phyloP scores from a whole-genome alignment of 2,888 invertebrate species.

The Volucella inanis region DNA sequence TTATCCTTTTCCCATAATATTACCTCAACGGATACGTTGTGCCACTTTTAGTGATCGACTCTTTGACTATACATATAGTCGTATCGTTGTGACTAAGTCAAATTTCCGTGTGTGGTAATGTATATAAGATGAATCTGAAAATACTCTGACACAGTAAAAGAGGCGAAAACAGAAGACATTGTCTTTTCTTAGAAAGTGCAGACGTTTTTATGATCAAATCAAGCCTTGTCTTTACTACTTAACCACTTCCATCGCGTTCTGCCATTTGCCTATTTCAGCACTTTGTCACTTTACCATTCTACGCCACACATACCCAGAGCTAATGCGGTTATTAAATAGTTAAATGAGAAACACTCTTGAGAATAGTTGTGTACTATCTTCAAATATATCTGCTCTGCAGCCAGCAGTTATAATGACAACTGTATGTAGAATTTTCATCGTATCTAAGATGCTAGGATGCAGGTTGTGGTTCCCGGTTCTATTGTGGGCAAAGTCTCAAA shows the following conservation, averaged over 20 bases:
- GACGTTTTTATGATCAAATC: conserved; percentile 34
- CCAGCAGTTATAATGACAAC: conserved; percentile 65
- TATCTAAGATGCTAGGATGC: conserved; percentile 25
- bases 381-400: conserved; percentile 20
- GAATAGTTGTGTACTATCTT: conserved; percentile 24
- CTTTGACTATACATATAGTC: conserved; percentile 2
- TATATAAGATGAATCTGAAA: conserved; percentile 10
- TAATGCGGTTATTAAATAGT: conserved; percentile 57
- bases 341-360: conserved; percentile 59
- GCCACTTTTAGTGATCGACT: conserved; percentile 60
- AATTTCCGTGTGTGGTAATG: conserved; percentile 16
- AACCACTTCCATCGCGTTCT: not conserved
- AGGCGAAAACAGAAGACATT: conserved; percentile 10
- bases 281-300: no score
- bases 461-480: conserved; percentile 43
- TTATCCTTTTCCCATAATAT: conserved; percentile 68
- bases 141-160: not conserved
- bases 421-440: conserved; percentile 2
- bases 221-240: conserved; percentile 19
- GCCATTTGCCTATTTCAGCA: no score
- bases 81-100: conserved; percentile 12
- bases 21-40: conserved; percentile 46
- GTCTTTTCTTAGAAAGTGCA: conserved; percentile 44
- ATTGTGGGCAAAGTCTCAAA: conserved; percentile 34
- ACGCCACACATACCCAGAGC: conserved; percentile 2